Evolutionary conservation across 2,113 vertebrate species (phyloP).

Genomic region (Dipodomys stephensi): DNA sequence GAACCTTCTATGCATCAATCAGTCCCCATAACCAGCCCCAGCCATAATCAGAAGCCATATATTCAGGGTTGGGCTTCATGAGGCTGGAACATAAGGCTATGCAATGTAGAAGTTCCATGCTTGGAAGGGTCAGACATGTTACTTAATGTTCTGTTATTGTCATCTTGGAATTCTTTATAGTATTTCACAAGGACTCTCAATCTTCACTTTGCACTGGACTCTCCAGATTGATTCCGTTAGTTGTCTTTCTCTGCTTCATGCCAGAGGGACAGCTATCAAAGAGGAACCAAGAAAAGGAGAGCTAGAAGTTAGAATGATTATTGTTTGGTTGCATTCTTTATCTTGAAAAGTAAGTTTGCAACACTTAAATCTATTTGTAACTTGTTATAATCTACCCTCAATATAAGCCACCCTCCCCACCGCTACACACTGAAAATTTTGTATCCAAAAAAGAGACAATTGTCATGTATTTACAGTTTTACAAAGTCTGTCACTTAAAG

Average conservation of each 20-base stretch:
- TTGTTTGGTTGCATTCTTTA: conserved; percentile 26
- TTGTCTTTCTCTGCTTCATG: neutral
- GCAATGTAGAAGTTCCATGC: accelerated
- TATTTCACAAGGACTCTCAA: neutral
- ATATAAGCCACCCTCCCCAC: neutral
- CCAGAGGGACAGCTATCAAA: neutral
- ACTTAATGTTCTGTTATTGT: neutral
- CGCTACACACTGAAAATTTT: neutral
- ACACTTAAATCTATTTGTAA: neutral
- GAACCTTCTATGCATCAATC: neutral
- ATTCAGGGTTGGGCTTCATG: neutral
- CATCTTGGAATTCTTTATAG: neutral
- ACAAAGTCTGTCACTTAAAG: neutral
- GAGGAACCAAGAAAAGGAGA: neutral
- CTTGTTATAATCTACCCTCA: neutral
- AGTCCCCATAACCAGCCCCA: neutral
- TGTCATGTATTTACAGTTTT: neutral
- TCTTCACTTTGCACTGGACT: neutral
- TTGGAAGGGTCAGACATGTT: neutral
- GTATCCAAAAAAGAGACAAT: neutral
- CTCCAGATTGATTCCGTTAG: neutral
- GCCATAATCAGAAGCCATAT: neutral
- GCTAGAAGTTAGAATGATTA: neutral
- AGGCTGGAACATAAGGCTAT: accelerated
- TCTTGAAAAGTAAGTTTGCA: conserved; percentile 27